Evolutionary conservation across 2,888 invertebrate species (phyloP).

Genomic region (Sclerodermus sp.): DNA sequence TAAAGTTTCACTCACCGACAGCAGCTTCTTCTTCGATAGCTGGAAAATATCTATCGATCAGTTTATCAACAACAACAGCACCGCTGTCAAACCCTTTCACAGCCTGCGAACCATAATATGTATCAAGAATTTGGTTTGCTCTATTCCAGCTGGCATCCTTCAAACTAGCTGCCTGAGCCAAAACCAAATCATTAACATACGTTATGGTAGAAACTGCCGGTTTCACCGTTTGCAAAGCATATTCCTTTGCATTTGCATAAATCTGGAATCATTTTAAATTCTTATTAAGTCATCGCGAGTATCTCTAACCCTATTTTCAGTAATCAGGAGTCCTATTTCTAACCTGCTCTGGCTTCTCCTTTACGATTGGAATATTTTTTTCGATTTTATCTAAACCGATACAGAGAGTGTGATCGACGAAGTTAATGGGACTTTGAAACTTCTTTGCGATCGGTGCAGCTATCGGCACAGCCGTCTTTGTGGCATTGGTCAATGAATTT

Average conservation of each 20-base stretch:
- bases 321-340: too few relatives aligned
- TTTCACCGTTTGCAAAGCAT: conserved; percentile 39
- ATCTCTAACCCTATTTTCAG: too few relatives aligned
- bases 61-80: conserved; percentile 69
- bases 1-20: conserved; percentile 19
- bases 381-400: conserved; percentile 69
- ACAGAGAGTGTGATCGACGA: conserved; percentile 69
- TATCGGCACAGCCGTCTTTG: conserved; percentile 59
- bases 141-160: conserved; percentile 73
- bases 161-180: conserved; percentile 66
- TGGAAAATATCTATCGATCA: conserved; percentile 76
- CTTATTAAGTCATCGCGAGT: neutral
- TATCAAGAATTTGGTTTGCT: conserved; percentile 70
- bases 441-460: conserved; percentile 65
- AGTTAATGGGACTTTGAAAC: conserved; percentile 61
- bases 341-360: conserved; percentile 63
- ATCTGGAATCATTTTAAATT: too few relatives aligned
- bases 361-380: conserved; percentile 68
- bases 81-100: conserved; percentile 70
- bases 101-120: conserved; percentile 70
- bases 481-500: conserved; percentile 59
- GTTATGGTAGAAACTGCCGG: conserved; percentile 56
- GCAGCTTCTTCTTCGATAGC: conserved; percentile 39
- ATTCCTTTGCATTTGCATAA: conserved; percentile 41
- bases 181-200: conserved; percentile 60